These are phyloP conservation scores for Tipula unca DNA, from an alignment of 2,888 invertebrate species.

Conservation along the genomic window DNA sequence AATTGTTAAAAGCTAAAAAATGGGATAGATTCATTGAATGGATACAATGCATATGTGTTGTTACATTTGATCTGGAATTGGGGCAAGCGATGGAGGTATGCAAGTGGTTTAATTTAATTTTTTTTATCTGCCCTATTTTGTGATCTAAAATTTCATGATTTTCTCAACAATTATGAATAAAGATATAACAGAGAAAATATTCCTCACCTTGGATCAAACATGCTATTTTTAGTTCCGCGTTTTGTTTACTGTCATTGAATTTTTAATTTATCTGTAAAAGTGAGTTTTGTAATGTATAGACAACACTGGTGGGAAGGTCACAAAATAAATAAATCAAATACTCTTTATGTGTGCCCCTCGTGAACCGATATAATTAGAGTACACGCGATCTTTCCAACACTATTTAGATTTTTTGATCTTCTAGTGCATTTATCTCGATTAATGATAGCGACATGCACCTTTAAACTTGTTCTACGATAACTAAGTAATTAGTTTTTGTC, in stretches of 20 bases:
- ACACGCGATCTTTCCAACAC: no score
- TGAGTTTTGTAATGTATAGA: neutral
- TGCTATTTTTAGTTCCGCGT: neutral
- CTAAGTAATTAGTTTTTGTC: neutral
- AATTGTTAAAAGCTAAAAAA: conserved; percentile 24
- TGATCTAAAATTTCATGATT: neutral
- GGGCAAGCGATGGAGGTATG: conserved; percentile 94
- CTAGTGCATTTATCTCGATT: no score
- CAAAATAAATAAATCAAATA: neutral
- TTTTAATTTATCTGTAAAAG: neutral
- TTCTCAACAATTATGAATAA: neutral
- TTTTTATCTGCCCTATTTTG: conserved; percentile 42
- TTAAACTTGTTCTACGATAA: no score
- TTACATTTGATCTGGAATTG: conserved; percentile 96
- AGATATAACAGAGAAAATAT: no score
- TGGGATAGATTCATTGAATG: conserved; percentile 83
- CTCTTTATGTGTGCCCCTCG: neutral
- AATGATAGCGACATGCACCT: no score
- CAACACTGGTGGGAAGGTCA: neutral
- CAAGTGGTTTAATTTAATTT: neutral
- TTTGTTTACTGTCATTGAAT: neutral
- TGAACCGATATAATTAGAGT: neutral
- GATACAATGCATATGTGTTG: conserved; percentile 96
- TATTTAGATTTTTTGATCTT: no score
- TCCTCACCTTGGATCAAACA: no score